phyloP scores from a whole-genome alignment of 1,140 invertebrate genomes.

The Bombus confusus region DNA sequence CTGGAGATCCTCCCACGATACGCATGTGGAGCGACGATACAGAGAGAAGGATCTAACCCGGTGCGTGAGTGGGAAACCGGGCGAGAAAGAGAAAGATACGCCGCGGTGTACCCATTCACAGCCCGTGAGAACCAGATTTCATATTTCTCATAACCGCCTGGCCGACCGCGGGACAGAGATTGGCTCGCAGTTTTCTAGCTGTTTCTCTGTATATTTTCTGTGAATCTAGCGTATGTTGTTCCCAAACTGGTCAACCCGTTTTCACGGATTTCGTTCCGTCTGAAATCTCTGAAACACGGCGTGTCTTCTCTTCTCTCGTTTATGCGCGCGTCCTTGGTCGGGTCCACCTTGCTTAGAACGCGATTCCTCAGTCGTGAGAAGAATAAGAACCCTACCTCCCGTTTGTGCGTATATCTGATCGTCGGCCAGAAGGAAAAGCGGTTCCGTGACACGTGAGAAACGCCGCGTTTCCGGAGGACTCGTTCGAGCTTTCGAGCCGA shows the following conservation, averaged over 20 bases:
- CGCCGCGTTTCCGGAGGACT: conserved; percentile 32
- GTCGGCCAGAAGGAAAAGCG: conserved; percentile 25
- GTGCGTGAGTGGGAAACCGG: conserved; percentile 38
- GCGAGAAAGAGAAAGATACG: conserved; percentile 30
- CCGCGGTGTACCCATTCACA: conserved; percentile 73
- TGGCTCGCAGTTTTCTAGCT: conserved; percentile 63
- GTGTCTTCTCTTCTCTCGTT: background rate
- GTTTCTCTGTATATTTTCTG: background rate
- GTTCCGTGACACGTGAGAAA: conserved; percentile 43
- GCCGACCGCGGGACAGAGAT: conserved; percentile 59
- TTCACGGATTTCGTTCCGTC: conserved; percentile 49
- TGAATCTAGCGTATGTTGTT: conserved; percentile 28
- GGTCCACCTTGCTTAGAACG: conserved; percentile 1
- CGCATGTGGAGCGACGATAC: conserved; percentile 76
- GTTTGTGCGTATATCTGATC: conserved; percentile 23
- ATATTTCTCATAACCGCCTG: conserved; percentile 81
- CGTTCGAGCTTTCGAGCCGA: conserved; percentile 26
- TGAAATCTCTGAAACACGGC: background rate
- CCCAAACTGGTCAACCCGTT: conserved; percentile 72
- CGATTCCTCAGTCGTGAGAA: background rate
- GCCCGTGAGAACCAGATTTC: conserved; percentile 83
- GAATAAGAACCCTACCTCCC: background rate
- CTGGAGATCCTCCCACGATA: conserved; percentile 82
- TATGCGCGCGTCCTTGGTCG: background rate
- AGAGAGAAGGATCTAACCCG: conserved; percentile 55